Evolutionary conservation across 1,140 invertebrate species (phyloP).

Genomic region (Akabosia matsudoensis): DNA sequence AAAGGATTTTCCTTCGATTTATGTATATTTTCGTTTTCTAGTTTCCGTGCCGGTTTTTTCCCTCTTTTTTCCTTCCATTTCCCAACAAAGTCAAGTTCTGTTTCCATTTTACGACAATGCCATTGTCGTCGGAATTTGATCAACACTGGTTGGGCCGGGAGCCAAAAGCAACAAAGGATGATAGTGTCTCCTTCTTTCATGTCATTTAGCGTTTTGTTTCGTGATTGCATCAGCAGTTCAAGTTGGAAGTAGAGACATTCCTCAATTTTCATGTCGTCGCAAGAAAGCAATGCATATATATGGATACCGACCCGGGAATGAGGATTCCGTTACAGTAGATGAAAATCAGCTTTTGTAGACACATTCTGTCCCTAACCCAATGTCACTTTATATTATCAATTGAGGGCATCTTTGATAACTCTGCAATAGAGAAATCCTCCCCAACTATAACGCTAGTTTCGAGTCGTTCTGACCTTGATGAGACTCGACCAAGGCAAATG

Average conservation of each 20-base stretch:
- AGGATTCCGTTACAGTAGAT: too few species aligned
- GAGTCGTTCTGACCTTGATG: too few species aligned
- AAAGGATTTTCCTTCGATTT: background rate
- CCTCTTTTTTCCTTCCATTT: background rate
- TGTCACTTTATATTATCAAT: too few species aligned
- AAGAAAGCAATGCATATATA: background rate
- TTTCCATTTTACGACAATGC: background rate
- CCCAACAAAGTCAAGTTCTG: background rate
- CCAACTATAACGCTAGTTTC: too few species aligned
- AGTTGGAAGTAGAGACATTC: background rate
- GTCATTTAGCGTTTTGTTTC: constrained; percentile 12
- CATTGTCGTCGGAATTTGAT: background rate
- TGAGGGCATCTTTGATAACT: too few species aligned
- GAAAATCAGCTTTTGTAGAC: too few species aligned
- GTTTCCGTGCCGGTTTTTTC: too few species aligned
- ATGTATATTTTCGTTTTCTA: too few species aligned
- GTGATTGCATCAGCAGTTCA: background rate
- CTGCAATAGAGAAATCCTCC: too few species aligned
- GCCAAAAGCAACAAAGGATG: background rate
- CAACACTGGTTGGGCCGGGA: background rate
- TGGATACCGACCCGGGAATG: too few species aligned
- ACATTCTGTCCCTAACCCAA: too few species aligned
- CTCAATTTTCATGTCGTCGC: background rate
- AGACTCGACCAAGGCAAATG: too few species aligned
- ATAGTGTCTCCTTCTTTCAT: background rate